Base-by-base conservation (phyloP, 2,113 vertebrate species). In the Carettochelys insculpta region DNA sequence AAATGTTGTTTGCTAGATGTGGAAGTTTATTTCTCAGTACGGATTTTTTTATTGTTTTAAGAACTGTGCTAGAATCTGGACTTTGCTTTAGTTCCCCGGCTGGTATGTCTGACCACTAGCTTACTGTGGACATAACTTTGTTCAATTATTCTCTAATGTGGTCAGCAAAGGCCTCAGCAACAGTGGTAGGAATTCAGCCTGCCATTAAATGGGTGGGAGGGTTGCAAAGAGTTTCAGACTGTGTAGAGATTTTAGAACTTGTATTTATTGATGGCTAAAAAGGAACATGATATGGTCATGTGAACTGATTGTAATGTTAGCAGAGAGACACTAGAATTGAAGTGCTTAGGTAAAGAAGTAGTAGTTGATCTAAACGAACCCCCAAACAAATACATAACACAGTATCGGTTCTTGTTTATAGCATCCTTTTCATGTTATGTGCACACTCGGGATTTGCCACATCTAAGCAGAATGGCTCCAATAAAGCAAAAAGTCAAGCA, bases 401-500 rank as follows among this genome's bases (percentile, higher is more conserved):
- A 90, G 51, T 68, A 14, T 61, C 50, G 80, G 24, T 51, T 91
- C 53, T 77, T 87, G 20, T 61, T 2, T 29, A 84, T 43, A 87
- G 14, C 53, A 48, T 90, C 25, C 84, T 43, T 54, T 61, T 53
- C 47, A 61, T 80, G 82, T 43, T 75, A 83, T 85, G 88, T 34
- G 3, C n/a, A 76, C 25, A 51, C 47, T 3, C 51, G 53, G 90
- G 90, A 77, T 27, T 73, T 45, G 78, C 2, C 31, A 29, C 83
- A 85, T 75, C 85, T 68, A 82, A 73, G 58, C 65, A 83, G 83
- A 88, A 92, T 54, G 81, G 85, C 29, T 85, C n/a, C n/a, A 41
- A 25, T 71, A 83, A 91, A 94, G 92, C 47, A 88, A 93, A 89
- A 41, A 25, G 38, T 19, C 84, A 92, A 77, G 47, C 79, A 89